phyloP scores from a whole-genome alignment of 1,140 invertebrate genomes.

The Phocides pigmalion region DNA sequence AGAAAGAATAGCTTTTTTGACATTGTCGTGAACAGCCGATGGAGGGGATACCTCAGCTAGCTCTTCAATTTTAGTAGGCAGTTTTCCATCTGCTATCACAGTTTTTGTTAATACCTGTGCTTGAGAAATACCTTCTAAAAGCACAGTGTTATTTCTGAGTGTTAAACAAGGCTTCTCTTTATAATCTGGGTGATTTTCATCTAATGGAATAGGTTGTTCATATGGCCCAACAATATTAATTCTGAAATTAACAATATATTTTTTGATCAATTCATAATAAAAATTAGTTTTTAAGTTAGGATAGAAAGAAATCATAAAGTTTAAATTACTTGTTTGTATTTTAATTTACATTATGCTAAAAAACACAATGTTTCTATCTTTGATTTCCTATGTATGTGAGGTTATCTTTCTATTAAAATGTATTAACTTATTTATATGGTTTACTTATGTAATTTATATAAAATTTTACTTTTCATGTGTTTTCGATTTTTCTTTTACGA shows the following conservation, averaged over 20 bases:
- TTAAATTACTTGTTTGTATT: no score
- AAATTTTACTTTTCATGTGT: constrained; percentile 50
- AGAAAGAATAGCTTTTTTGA: constrained; percentile 86
- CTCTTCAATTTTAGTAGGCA: constrained; percentile 85
- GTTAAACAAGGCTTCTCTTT: constrained; percentile 85
- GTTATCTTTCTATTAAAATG: no score
- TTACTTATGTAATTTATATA: not conserved
- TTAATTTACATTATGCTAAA: no score
- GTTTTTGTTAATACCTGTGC: constrained; percentile 90
- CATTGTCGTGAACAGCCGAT: constrained; percentile 81
- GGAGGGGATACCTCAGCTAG: constrained; percentile 75
- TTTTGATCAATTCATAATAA: no score
- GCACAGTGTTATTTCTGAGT: constrained; percentile 85
- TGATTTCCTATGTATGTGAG: no score
- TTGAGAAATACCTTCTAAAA: constrained; percentile 89
- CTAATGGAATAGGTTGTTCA: constrained; percentile 60
- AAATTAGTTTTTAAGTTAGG: no score
- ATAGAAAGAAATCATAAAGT: no score
- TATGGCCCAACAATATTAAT: constrained; percentile 78
- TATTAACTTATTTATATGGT: not conserved
- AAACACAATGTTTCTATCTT: no score
- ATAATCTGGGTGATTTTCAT: constrained; percentile 87
- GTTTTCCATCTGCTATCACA: constrained; percentile 85
- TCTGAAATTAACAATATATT: constrained; percentile 55
- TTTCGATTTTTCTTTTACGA: constrained; percentile 74